Base-by-base conservation (phyloP, 2,797 vertebrate species). In the Diglossa cyanea region DNA sequence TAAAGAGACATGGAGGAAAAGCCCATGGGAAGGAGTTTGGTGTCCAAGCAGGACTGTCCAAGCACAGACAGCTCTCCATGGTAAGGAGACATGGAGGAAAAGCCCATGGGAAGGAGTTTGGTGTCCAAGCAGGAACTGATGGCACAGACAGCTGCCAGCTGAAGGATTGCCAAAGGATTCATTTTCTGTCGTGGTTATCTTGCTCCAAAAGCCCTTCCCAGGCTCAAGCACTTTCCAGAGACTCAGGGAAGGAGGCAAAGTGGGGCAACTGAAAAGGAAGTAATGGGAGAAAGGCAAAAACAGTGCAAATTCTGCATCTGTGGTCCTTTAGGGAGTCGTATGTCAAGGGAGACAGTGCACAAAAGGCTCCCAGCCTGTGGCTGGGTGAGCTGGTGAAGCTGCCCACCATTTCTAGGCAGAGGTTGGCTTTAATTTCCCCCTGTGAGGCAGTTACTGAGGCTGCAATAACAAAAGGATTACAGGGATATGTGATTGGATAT, bases 401-500 rank as follows among this genome's bases (percentile, higher is more conserved):
- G 31, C 48, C n/a, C n/a, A 42, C 9, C 28, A 4, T n/a, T 30
- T 67, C 72, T 4, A 58, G 35, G 39, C 62, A 70, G 62, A 70
- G 39, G 8, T 50, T 88, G 1, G 5, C 31, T 94, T 88, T 66
- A 17, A 11, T 85, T 91, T 87, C 50, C n/a, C 24, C 58, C 40
- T 0, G 6, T 28, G 79, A 9, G 3, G 44, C 26, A 13, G 47
- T 39, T 86, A 17, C 42, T 35, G 73, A 60, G 54, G 62, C 60
- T 88, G 57, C 40, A 84, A 48, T 51, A 91, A 91, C 3, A 7
- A 90, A 88, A 70, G 87, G 91, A 95, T 93, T 95, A 88, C 13
- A 9, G 14, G 70, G 66, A 11, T 48, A 42, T 86, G 61, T 26
- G 90, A 94, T 63, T 94, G 85, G 83, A 66, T 84, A 73, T 84